A percentile compares a stretch with the other conserved stretches of the same genome.
Evolutionary conservation across 2,113 vertebrate species (phyloP).

Genomic region (Antennarius striatus): DNA sequence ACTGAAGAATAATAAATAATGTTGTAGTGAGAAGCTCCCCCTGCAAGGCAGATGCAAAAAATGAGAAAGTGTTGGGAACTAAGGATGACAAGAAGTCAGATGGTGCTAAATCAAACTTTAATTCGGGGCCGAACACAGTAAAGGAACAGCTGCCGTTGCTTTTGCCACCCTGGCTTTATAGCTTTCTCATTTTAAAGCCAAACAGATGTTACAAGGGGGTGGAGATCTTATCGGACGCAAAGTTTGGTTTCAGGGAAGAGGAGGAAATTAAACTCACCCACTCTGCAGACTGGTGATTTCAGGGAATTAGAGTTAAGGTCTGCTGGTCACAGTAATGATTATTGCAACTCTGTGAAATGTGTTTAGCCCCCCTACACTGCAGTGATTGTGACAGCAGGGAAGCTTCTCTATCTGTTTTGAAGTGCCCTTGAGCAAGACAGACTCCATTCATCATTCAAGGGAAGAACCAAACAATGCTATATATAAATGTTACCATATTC

Average conservation of each 20-base stretch:
- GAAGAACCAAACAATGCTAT: not conserved
- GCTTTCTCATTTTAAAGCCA: slow-evolving; percentile 54
- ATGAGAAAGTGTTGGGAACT: slow-evolving; percentile 9
- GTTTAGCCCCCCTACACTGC: not conserved
- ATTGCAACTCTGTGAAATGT: slow-evolving; percentile 13
- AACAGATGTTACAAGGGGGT: slow-evolving; percentile 69
- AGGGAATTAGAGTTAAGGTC: slow-evolving; percentile 35
- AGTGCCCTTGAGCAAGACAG: not conserved
- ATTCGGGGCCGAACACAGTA: slow-evolving; percentile 55
- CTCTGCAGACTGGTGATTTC: slow-evolving; percentile 34
- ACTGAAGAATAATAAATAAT: slow-evolving; percentile 54
- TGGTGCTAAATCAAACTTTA: slow-evolving; percentile 63
- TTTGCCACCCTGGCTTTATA: slow-evolving; percentile 49
- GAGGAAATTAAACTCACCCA: slow-evolving; percentile 49
- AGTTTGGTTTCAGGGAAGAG: slow-evolving; percentile 50
- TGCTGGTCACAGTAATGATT: not conserved
- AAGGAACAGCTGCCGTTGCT: slow-evolving; percentile 63
- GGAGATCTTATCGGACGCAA: slow-evolving; percentile 50
- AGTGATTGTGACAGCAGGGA: not conserved
- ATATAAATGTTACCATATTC: not conserved
- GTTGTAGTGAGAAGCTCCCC: slow-evolving; percentile 36
- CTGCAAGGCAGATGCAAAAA: slow-evolving; percentile 14
- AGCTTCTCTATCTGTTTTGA: not conserved
- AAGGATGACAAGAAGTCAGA: slow-evolving; percentile 47
- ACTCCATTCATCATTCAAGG: not conserved